Evolutionary conservation across 2,113 vertebrate genomes (phyloP).

Genomic region (Ahaetulla prasina): DNA sequence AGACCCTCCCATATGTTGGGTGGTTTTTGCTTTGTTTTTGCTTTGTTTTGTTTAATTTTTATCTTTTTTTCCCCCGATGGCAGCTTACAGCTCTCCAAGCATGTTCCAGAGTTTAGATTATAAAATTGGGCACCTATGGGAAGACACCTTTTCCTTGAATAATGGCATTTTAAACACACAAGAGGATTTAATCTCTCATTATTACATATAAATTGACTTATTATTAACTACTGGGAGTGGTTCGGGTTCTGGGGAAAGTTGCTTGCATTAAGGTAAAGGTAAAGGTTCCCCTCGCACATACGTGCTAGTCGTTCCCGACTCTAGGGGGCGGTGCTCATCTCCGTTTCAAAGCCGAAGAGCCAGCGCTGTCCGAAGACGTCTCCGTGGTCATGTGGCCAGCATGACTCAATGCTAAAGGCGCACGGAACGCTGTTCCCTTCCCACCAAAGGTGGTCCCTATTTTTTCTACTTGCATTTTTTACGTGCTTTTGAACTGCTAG

Average conservation of each 20-base stretch:
- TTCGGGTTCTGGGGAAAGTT: not conserved
- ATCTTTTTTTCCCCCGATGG: slow-evolving; percentile 46
- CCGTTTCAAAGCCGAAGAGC: too few relatives aligned
- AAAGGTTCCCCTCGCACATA: too few relatives aligned
- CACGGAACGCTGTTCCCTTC: too few relatives aligned
- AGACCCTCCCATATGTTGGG: slow-evolving; percentile 67
- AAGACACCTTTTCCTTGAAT: slow-evolving; percentile 51
- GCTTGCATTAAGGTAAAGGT: not conserved
- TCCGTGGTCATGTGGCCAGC: too few relatives aligned
- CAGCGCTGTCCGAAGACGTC: too few relatives aligned
- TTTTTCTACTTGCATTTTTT: too few relatives aligned
- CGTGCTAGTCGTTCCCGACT: too few relatives aligned
- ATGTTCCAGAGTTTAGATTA: slow-evolving; percentile 59
- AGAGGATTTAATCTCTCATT: slow-evolving; percentile 45
- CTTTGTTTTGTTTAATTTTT: not conserved
- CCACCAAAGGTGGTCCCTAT: too few relatives aligned
- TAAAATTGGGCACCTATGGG: slow-evolving; percentile 47
- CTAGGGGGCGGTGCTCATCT: too few relatives aligned
- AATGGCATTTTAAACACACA: slow-evolving; percentile 49
- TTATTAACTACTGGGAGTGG: not conserved
- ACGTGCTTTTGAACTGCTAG: too few relatives aligned
- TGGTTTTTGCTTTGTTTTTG: slow-evolving; percentile 25
- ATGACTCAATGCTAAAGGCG: too few relatives aligned
- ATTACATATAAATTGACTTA: slow-evolving; percentile 47
- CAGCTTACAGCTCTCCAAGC: slow-evolving; percentile 61